Evolutionary conservation across 2,888 invertebrate species (phyloP).

Genomic region (Standfussiana lucernea): DNA sequence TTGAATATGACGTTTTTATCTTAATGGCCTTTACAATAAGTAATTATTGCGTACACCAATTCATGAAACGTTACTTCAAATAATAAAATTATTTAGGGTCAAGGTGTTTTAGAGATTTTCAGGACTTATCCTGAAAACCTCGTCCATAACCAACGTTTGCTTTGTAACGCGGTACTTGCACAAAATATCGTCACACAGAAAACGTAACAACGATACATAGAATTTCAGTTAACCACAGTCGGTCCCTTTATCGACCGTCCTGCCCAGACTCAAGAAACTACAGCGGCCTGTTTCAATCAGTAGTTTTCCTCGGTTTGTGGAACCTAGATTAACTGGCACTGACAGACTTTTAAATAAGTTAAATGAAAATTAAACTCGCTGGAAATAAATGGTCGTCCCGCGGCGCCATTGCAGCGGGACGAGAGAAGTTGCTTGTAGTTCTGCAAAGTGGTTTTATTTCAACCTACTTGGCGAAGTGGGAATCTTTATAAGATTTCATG

Average conservation of each 20-base stretch:
- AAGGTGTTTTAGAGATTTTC: background rate
- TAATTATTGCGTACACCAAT: background rate
- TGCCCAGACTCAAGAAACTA: conserved; percentile 20
- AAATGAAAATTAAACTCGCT: conserved; percentile 54
- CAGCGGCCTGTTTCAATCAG: conserved; percentile 46
- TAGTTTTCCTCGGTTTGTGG: conserved; percentile 26
- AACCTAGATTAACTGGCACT: conserved; percentile 50
- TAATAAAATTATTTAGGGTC: background rate
- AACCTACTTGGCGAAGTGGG: conserved; percentile 30
- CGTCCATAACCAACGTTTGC: background rate
- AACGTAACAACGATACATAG: background rate
- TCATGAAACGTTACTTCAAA: background rate
- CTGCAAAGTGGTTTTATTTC: conserved; percentile 52
- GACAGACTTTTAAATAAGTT: conserved; percentile 58
- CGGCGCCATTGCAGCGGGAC: conserved; percentile 15
- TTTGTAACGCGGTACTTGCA: background rate
- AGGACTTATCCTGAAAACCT: background rate
- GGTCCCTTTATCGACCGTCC: conserved; percentile 10
- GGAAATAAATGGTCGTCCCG: conserved; percentile 44
- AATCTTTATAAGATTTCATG: conserved; percentile 28
- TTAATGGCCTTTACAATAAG: background rate
- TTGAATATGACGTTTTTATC: background rate
- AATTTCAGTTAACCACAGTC: background rate
- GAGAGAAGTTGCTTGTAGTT: conserved; percentile 43
- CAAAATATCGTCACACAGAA: background rate